A percentile compares a stretch with the other conserved stretches of the same genome.
Evolutionary conservation across 2,113 vertebrate genomes (phyloP).

Genomic region (Percopsis transmontana): DNA sequence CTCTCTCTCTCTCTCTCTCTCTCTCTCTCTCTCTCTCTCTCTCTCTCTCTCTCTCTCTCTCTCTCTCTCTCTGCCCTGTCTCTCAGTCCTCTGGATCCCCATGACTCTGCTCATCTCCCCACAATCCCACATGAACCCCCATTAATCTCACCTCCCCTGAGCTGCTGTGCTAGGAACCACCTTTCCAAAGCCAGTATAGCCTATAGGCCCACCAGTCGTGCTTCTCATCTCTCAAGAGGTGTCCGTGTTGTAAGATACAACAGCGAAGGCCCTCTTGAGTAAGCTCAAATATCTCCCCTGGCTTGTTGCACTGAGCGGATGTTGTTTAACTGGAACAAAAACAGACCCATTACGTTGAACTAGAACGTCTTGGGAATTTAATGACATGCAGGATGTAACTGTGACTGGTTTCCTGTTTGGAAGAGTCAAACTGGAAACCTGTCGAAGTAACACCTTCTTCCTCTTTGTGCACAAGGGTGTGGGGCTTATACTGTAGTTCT

Average conservation of each 20-base stretch:
- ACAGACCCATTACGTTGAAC: background rate
- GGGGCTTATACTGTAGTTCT: no score
- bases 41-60: constrained; percentile 33
- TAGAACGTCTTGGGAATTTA: background rate
- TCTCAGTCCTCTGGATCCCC: constrained; percentile 31
- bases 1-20: background rate
- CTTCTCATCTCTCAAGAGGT: constrained; percentile 44
- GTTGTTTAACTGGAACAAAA: constrained; percentile 22
- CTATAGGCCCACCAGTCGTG: constrained; percentile 48
- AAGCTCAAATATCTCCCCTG: constrained; percentile 34
- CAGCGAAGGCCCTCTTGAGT: background rate
- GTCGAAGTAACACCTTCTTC: background rate
- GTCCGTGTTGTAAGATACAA: constrained; percentile 13
- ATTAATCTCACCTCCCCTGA: constrained; percentile 48
- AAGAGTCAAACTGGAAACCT: background rate
- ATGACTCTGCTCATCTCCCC: constrained; percentile 35
- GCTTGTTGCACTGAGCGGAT: constrained; percentile 15
- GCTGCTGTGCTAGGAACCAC: background rate
- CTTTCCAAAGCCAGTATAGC: background rate
- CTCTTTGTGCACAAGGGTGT: background rate
- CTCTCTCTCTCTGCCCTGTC: constrained; percentile 8
- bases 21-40: no score
- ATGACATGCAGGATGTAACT: background rate
- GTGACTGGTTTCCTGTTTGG: background rate
- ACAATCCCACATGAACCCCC: constrained; percentile 41